Evolutionary conservation across 2,113 vertebrate genomes (phyloP).

Genomic region (Gila orcuttii): DNA sequence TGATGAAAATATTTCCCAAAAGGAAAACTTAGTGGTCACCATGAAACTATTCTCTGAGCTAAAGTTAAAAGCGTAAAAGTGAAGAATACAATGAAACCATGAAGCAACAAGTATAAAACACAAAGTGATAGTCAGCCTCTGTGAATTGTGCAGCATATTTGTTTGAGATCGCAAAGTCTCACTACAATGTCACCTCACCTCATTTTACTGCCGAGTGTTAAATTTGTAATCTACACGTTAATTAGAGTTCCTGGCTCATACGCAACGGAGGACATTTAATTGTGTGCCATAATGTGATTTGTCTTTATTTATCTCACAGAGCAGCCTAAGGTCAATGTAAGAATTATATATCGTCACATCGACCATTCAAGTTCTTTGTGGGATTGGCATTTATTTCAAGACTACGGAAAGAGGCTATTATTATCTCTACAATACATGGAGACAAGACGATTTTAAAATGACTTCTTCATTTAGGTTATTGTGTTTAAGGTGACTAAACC

Average conservation of each 20-base stretch:
- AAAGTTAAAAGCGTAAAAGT: conserved; percentile 41
- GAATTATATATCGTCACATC: not conserved
- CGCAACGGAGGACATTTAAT: not conserved
- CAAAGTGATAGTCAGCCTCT: conserved; percentile 7
- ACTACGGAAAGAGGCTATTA: not conserved
- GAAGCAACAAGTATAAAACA: not conserved
- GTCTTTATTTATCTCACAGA: conserved; percentile 25
- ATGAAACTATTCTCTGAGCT: not conserved
- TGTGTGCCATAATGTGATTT: not conserved
- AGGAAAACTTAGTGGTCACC: conserved; percentile 9
- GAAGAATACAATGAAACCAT: not conserved
- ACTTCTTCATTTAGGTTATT: conserved; percentile 5
- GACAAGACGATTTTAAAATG: not conserved
- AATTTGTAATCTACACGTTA: not conserved
- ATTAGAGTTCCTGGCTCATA: conserved; percentile 17
- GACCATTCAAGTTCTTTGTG: conserved; percentile 25
- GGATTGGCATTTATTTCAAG: not conserved
- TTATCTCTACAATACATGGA: conserved; percentile 25
- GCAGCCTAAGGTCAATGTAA: not conserved
- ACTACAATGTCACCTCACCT: not conserved
- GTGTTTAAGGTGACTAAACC: conserved; percentile 4
- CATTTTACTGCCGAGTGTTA: not conserved
- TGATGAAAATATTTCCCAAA: not conserved
- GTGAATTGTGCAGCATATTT: not conserved
- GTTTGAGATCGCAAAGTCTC: not conserved